Percentiles rank a stretch among this genome's conserved stretches.
Evolutionary conservation across 2,888 invertebrate genomes (phyloP).

Genomic region (Dilophus febrilis): DNA sequence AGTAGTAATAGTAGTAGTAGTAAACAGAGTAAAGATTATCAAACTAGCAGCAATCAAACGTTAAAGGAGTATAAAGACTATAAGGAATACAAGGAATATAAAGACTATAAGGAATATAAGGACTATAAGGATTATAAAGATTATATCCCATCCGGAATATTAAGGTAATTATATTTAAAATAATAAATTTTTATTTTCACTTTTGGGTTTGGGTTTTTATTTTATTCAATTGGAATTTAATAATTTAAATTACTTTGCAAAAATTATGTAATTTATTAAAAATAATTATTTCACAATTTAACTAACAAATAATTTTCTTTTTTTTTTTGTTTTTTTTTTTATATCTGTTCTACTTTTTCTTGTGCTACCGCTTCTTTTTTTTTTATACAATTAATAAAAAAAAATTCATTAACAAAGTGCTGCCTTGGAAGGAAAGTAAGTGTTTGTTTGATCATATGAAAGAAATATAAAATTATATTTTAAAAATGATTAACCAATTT

Average conservation of each 20-base stretch:
- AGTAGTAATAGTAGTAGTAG: too few relatives aligned
- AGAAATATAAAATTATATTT: too few relatives aligned
- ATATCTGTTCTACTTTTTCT: constrained; percentile 6
- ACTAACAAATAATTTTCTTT: not conserved
- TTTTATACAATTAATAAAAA: constrained; percentile 5
- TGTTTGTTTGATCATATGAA: not conserved
- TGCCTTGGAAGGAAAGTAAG: constrained; percentile 55
- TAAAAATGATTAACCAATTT: too few relatives aligned
- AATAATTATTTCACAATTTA: not conserved
- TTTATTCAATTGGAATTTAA: constrained; percentile 3
- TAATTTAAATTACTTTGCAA: too few relatives aligned
- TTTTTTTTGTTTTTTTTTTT: not conserved
- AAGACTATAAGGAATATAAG: too few relatives aligned
- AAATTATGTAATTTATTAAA: not conserved
- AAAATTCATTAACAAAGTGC: constrained; percentile 32
- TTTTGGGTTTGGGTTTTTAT: constrained; percentile 9
- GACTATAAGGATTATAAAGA: constrained; percentile 11
- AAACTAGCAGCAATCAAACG: too few relatives aligned
- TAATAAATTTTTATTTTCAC: constrained; percentile 13
- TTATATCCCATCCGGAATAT: constrained; percentile 32
- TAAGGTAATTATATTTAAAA: too few relatives aligned
- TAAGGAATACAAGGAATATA: too few relatives aligned
- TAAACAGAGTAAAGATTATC: not conserved
- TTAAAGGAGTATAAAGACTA: too few relatives aligned
- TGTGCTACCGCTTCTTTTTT: constrained; percentile 12